Conservation (phyloP, 2,797 vertebrate species). For the Orientallactaga sibirica region DNA sequence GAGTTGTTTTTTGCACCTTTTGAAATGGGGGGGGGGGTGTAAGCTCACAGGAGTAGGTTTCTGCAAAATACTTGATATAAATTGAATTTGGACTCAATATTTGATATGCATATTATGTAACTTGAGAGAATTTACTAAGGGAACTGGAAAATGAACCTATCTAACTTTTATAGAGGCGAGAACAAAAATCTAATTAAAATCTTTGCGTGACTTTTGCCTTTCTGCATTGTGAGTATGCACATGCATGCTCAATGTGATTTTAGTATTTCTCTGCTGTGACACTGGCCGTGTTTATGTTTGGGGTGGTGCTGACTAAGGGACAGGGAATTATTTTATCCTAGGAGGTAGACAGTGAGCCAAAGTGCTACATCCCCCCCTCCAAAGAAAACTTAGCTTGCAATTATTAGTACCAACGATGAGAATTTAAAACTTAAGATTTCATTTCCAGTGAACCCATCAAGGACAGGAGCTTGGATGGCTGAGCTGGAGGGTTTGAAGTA, state of each 20-base stretch:
- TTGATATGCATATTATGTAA: neutral
- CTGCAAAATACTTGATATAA: conserved; percentile 17
- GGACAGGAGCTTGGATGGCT: neutral
- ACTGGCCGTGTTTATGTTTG: neutral
- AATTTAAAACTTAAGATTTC: neutral
- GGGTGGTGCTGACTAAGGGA: neutral
- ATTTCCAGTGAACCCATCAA: neutral
- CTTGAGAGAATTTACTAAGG: neutral
- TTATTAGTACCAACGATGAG: neutral
- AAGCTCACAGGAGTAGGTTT: neutral
- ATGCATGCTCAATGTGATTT: fast-evolving
- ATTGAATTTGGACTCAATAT: conserved; percentile 44
- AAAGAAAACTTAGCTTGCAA: conserved; percentile 28
- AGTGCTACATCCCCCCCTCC: neutral
- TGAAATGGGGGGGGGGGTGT: neutral
- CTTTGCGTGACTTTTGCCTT: neutral
- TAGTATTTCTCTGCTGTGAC: neutral
- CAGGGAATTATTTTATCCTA: neutral
- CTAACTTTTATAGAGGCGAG: neutral
- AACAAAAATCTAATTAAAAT: neutral
- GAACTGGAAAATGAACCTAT: neutral
- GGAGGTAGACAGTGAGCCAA: neutral
- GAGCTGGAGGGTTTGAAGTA: neutral
- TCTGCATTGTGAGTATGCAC: neutral
- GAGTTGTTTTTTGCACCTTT: neutral